Conservation (phyloP, 2,888 invertebrate species). For the Siphonodentalium dalli region DNA sequence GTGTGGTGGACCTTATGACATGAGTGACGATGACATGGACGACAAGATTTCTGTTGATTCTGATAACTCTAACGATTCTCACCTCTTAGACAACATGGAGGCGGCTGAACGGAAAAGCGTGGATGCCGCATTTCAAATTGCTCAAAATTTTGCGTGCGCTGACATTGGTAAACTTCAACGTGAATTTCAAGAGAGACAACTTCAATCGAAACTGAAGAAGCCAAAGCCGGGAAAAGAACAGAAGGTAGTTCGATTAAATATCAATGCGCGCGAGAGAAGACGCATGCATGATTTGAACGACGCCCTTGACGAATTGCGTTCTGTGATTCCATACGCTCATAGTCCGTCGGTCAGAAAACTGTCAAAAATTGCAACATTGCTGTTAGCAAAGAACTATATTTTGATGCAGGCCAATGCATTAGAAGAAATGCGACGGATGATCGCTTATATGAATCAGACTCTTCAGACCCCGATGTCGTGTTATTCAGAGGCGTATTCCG, state of each 20-base stretch:
- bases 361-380: constrained; percentile 62
- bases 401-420: constrained; percentile 63
- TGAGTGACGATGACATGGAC: no score
- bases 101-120: no score
- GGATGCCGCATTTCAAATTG: no score
- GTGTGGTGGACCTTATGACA: no score
- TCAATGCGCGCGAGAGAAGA: constrained; percentile 67
- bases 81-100: no score
- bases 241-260: constrained; percentile 52
- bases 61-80: no score
- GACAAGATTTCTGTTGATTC: no score
- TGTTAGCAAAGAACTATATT: constrained; percentile 64
- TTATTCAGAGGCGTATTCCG: no score
- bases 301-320: constrained; percentile 63
- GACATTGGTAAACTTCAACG: no score
- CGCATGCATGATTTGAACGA: constrained; percentile 68
- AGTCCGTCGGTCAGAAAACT: constrained; percentile 64
- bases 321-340: constrained; percentile 65
- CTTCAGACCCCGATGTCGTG: no score
- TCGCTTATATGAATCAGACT: constrained; percentile 62
- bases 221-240: constrained; percentile 31
- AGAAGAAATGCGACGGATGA: constrained; percentile 61
- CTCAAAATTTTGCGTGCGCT: no score
- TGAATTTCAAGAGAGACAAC: no score
- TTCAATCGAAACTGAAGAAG: constrained; percentile 23